Base-by-base conservation (phyloP, 2,113 vertebrate species). In the Alethe diademata region DNA sequence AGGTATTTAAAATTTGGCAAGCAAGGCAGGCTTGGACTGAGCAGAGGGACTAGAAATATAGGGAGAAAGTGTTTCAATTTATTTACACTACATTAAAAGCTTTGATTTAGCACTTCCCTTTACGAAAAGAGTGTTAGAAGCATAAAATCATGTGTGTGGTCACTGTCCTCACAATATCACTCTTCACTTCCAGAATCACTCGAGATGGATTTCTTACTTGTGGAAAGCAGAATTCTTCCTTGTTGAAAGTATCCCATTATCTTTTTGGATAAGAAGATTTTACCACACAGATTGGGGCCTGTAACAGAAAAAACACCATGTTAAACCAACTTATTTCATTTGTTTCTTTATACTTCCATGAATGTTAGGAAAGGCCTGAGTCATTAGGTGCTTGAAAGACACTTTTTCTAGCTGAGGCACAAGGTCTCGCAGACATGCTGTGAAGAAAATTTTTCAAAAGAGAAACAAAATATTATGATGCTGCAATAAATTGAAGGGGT, bases 1-100 rank as follows among this genome's bases (percentile, higher is more conserved):
- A 93, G 50, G 62, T 94, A 90, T 71, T 94, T 88, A 94, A 90
- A 93, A 90, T 83, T 74, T 93, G 94, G 88, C 94, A 92, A 92
- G 75, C 56, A 31, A 56, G 26, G 58, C 62, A 93, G 56, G 19
- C 33, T 92, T 83, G 69, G 60, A 72, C 56, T 47, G 54, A 94
- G 22, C 51, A 70, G 35, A 75, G 35, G 19, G 4, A 48, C 70
- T 79, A 69, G 74, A 90, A 93, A 57, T 69, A 54, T 12, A 72
- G 40, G 58, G 57, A 89, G 57, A 70, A 88, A 69, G 8, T 66
- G 16, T 73, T 93, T 70, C 18, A 17, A 40, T 88, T 92, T 95
- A 82, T 91, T 94, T 94, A 67, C 22, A 18, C 26, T 36, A 19
- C 58, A 62, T 57, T 79, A 83, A 76, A 83, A 79, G 19, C 35